Evolutionary conservation across 2,888 invertebrate species (phyloP), one percentile per base, ranked within the genome.

Genomic region (Oscheius sp.): DNA sequence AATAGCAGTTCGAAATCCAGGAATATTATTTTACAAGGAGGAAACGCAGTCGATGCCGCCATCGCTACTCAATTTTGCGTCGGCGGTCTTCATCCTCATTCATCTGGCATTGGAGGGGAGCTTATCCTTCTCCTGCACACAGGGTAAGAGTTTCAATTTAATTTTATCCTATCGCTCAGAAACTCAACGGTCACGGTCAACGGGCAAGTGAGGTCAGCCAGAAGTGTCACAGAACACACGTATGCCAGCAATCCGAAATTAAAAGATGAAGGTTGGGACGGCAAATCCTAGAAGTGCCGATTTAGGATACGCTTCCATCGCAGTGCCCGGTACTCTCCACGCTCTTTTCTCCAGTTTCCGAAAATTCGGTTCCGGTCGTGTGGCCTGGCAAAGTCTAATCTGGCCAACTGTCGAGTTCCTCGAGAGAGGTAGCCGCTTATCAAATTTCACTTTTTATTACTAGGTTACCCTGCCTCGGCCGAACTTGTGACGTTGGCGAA

Each of bases 281-380:
- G 16, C 9, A 1, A 9, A 1, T 16, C 43, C 18, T 3, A 45
- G 73, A 74, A 12, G n/a, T 23, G 0, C 12, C 3, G 16, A 3
- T 63, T 23, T 43, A 63, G 80, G 80, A 18, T 80, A 80, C 49
- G 76, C 80, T 1, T 80, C 80, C 1, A 80, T 75, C 43, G 76
- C 75, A 21, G 69, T 75, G 3, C 80, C 80, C 3, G 80, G 80
- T 5, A 72, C 75, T 75, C 71, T 80, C 2, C 75, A 78, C 5
- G 64, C 71, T 18, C 53, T 78, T 12, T 78, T 76, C 76, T 76
- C 64, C 7, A 74, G 74, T 2, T 73, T 41, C 41, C 73, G 74
- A 61, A 75, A 74, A 18, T 80, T 76, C 49, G 80, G 78, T 56
- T 75, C 78, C 53, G 78, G 78, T 23, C 29, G 68, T n/a, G 45